Base-by-base conservation (phyloP, 2,888 invertebrate genomes). In the Andrena camellia region DNA sequence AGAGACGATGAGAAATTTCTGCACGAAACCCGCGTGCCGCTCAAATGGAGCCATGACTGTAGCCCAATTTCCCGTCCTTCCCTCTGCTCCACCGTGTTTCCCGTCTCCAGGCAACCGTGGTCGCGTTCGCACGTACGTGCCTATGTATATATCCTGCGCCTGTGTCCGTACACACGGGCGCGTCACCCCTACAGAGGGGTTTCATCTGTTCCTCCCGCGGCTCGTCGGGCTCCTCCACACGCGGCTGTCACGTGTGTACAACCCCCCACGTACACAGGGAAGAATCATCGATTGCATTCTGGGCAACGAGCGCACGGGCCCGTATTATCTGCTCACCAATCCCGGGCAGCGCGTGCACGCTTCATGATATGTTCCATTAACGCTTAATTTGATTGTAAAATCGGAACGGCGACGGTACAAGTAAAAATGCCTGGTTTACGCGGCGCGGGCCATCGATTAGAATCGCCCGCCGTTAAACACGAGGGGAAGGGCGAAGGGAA, bases 71-170 rank as follows among this genome's bases (percentile, higher is more conserved):
- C 80, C 87, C 71, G 73, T 80, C 73, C 72, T 83, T 77, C 64
- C 60, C 69, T 52, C 10, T 72, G 80, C 79, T 79, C 78, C 83
- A 77, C 80, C 84, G 84, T 62, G 81, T 87, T 88, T 80, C 80
- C 68, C 87, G 88, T 88, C 70, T 86, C 88, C 78, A 79, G 77
- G 88, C 88, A 88, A 87, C 88, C 78, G 75, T 60, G 64, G 75
- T 31, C 42, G 52, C 67, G 50, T 48, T 48, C 64, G 17, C 54
- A 42, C 66, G 26, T 54, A 35, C 42, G 4, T 17, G 4, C 17
- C 42, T 42, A 42, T 17, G 42, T 42, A 42, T 42, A 13, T 42
- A 42, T 42, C 26, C 35, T 50, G 52, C 63, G 66, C 50, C 60
- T 52, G 64, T 57, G 29, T 48, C 66, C 29, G n/a, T 60, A 23